Percentiles rank a stretch among this genome's conserved stretches.
These are phyloP conservation scores for Drosophila cracens DNA, from an alignment of 2,888 invertebrate genomes.

Conservation along the genomic window DNA sequence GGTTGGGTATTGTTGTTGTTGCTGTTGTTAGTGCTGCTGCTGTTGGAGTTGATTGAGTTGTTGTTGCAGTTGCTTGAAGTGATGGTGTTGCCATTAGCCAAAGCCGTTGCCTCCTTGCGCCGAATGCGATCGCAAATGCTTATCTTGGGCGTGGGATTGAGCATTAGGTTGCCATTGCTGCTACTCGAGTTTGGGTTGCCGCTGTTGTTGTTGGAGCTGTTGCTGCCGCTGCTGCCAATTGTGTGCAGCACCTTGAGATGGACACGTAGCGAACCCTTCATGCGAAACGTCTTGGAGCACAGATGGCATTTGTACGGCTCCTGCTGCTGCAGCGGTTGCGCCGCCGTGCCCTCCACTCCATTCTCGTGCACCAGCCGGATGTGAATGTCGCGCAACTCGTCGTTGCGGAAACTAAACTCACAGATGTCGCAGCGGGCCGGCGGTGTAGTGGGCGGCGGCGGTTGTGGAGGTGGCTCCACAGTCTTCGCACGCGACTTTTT, in stretches of 20 bases:
- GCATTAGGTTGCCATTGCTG: constrained; percentile 28
- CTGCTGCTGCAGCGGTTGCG: constrained; percentile 51
- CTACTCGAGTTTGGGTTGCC: constrained; percentile 36
- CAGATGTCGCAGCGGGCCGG: constrained; percentile 88
- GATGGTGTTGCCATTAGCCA: constrained; percentile 12
- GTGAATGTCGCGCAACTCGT: constrained; percentile 90
- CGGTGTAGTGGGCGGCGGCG: constrained; percentile 18
- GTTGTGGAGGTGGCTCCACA: constrained; percentile 15
- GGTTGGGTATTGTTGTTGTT: constrained; percentile 42
- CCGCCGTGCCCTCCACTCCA: constrained; percentile 25
- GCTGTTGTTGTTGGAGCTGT: constrained; percentile 43
- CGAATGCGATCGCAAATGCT: constrained; percentile 82
- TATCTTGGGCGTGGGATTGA: constrained; percentile 69
- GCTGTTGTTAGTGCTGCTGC: background rate
- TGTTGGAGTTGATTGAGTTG: constrained; percentile 7
- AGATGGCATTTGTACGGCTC: constrained; percentile 88
- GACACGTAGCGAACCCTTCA: constrained; percentile 92
- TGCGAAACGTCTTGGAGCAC: constrained; percentile 92
- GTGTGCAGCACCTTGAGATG: constrained; percentile 92
- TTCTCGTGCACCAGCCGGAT: constrained; percentile 89
- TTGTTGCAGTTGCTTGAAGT: constrained; percentile 5
- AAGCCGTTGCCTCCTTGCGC: constrained; percentile 64
- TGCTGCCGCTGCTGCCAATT: constrained; percentile 56
- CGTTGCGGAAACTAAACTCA: constrained; percentile 89
- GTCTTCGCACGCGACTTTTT: constrained; percentile 55